Evolutionary conservation across 37 sponge, comb jelly and placozoan genomes (phyloP), one percentile per base, ranked within the genome.

Genomic region (Geodia barretti): DNA sequence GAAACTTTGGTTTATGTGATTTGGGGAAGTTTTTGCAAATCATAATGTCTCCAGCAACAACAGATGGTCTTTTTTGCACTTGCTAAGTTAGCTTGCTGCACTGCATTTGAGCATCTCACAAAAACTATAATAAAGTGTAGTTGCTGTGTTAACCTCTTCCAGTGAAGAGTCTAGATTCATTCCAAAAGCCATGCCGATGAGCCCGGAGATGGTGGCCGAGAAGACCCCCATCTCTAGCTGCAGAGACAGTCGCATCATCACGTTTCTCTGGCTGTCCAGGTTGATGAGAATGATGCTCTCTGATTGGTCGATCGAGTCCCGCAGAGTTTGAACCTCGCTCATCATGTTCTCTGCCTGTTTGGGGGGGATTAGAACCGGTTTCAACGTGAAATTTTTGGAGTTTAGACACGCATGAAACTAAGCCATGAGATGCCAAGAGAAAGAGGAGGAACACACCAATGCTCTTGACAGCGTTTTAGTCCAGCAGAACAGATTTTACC

Each of bases 81-180:
- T n/a, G n/a, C n/a, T n/a, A n/a, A n/a, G n/a, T n/a, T n/a, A n/a
- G n/a, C n/a, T n/a, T n/a, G n/a, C n/a, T n/a, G n/a, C n/a, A n/a
- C n/a, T n/a, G n/a, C n/a, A n/a, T n/a, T n/a, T n/a, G n/a, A n/a
- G n/a, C n/a, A n/a, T n/a, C n/a, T n/a, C n/a, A n/a, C n/a, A n/a
- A n/a, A n/a, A n/a, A n/a, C n/a, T n/a, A n/a, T n/a, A n/a, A n/a
- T n/a, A n/a, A n/a, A n/a, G n/a, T n/a, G n/a, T n/a, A n/a, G n/a
- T n/a, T n/a, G n/a, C n/a, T n/a, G n/a, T n/a, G n/a, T n/a, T n/a
- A 25, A 88, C 89, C 67, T 83, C 84, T 68, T 88, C 89, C 38
- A 88, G 72, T 14, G 84, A 88, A 23, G 89, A 88, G 41, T 88
- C 70, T n/a, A 88, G 77, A 37, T 88, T 88, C 89, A 88, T 88